Evolutionary conservation across 1,140 invertebrate genomes (phyloP), one percentile per base, ranked within the genome.

Genomic region (Drosophila tristis): DNA sequence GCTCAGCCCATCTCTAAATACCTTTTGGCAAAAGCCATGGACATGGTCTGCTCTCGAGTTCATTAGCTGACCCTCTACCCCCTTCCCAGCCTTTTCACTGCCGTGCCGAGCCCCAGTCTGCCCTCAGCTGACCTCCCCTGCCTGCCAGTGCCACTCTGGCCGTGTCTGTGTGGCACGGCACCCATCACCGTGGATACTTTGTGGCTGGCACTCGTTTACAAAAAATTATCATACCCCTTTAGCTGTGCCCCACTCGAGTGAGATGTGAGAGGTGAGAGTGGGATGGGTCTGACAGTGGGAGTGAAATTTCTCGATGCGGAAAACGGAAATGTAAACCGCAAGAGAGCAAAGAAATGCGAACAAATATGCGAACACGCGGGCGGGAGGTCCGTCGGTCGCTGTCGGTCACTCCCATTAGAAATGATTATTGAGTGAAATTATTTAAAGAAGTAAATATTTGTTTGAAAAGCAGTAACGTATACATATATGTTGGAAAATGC

Each of bases 261-360:
- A 54, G 47, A 61, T 20, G 16, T 35, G 29, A 15, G 39, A 47
- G 42, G 31, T 48, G 62, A 20, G 42, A 54, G 45, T 29, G 39
- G 44, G 39, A 51, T 23, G 35, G 44, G 43, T 48, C 31, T 39
- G 31, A 29, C 26, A 68, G 43, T 58, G 60, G 39, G 55, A 63
- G 60, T 39, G 48, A 47, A 29, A 54, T 51, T 58, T 44, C 48
- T 29, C 48, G 29, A 61, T 15, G 13, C 73, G 53, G 49, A 67
- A 66, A 78, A 35, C 78, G 82, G 78, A 86, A 86, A 78, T 75
- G 56, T 72, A 78, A 86, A 74, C 60, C 64, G 54, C 72, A 62
- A 66, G 63, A 80, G 55, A 35, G 35, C 29, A 20, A 43, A 49
- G 15, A 48, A 48, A 47, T 42, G 51, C 50, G 9, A 43, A 29